Base-by-base conservation (phyloP, 2,888 invertebrate species). In the Diogma glabrata region DNA sequence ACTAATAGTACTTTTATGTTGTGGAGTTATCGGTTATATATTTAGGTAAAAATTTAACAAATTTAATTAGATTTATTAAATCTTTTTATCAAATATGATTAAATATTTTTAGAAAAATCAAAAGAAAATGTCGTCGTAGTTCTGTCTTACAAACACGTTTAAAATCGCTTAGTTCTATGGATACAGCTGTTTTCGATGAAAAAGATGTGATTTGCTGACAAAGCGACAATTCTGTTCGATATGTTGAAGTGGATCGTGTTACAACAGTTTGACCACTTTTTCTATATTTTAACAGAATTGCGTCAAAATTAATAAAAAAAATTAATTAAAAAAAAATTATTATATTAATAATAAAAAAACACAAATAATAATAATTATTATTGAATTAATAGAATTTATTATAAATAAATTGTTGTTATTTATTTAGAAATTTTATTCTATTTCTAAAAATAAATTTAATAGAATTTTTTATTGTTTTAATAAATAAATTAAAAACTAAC, bases 191-290 rank as follows among this genome's bases (percentile, higher is more conserved):
- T 56, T 80, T 87, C 62, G 87, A 87, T 61, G 87, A 87, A 62
- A 88, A 88, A 70, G 88, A 87, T 71, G 85, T 88, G 74, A 87
- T 89, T 79, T 88, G 89, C 89, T 90, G 90, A 90, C 89, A 87
- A 79, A 87, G 83, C 84, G 88, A 89, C 80, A 87, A 87, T 85
- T 88, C 89, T 82, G 89, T 88, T 75, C 86, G 88, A 67, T 90
- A 89, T 72, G 87, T 89, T 67, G 89, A 90, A 72, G 82, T 90
- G 61, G 90, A 90, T 70, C 80, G 89, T 57, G 89, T 90, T 66
- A 90, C 89, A 64, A 90, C 90, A 59, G 89, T 90, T 77, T 90
- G 87, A 89, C 67, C 63, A n/a, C n/a, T n/a, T n/a, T n/a, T n/a
- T n/a, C n/a, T n/a, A n/a, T n/a, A n/a, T n/a, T n/a, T n/a, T n/a